A percentile compares a stretch with the other conserved stretches of the same genome.
These are phyloP conservation scores for Eilema griseolum DNA, from an alignment of 2,888 invertebrate genomes.

Conservation along the genomic window DNA sequence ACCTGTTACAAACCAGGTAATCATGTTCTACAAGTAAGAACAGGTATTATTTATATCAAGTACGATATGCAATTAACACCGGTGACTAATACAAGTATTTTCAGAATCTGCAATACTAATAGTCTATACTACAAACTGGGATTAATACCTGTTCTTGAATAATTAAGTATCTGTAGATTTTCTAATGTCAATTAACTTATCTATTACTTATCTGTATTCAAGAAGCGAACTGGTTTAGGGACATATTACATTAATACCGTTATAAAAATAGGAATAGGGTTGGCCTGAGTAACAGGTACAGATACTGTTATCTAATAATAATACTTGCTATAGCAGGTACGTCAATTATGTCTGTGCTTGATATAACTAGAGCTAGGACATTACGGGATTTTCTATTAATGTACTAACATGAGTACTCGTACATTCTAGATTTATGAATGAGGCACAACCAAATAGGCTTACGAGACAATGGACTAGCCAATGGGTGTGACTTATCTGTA, in stretches of 20 bases:
- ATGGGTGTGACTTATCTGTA: too few species aligned
- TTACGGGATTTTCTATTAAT: neutral
- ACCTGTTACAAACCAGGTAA: neutral
- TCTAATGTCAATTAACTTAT: conserved; percentile 47
- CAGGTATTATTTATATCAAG: neutral
- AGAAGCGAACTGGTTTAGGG: conserved; percentile 35
- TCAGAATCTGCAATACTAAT: neutral
- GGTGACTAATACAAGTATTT: conserved; percentile 4
- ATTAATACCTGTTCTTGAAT: conserved; percentile 44
- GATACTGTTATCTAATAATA: neutral
- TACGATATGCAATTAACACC: neutral
- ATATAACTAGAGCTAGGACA: neutral
- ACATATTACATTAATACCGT: conserved; percentile 41
- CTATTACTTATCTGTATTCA: conserved; percentile 46
- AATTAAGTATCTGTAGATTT: conserved; percentile 43
- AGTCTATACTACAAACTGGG: conserved; percentile 6
- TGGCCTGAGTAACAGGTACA: neutral
- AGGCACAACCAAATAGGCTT: too few species aligned
- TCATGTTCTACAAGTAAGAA: neutral
- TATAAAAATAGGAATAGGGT: conserved; percentile 37
- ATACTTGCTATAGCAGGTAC: neutral
- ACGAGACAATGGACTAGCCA: too few species aligned
- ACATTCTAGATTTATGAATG: neutral
- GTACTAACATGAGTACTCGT: neutral
- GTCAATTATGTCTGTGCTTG: neutral